Conservation (phyloP, 2,888 invertebrate species). For the Megalurothrips usitatus region DNA sequence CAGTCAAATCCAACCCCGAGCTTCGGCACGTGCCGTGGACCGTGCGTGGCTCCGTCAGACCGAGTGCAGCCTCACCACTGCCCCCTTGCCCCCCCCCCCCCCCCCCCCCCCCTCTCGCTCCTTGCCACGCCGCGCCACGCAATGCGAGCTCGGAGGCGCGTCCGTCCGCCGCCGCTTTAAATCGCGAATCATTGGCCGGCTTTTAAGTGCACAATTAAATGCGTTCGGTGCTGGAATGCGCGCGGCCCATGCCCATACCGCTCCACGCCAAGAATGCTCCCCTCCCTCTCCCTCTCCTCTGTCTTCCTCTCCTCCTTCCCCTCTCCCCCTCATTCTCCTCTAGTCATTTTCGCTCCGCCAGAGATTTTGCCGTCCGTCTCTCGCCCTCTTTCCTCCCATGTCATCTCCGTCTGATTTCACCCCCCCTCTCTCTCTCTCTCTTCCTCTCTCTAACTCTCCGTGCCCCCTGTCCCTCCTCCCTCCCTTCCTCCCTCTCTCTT, state of each 20-base stretch:
- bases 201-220: conserved; percentile 18
- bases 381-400: no score
- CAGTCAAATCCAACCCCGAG: no score
- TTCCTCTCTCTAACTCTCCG: no score
- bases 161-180: background rate
- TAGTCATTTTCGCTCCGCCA: no score
- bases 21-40: background rate
- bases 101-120: background rate
- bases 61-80: no score
- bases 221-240: conserved; percentile 6
- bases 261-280: background rate
- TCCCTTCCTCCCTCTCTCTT: no score
- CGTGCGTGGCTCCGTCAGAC: no score
- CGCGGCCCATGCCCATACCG: background rate
- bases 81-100: no score
- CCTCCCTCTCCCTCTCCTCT: background rate
- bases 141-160: background rate
- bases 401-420: no score
- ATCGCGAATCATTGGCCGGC: conserved; percentile 22
- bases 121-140: background rate
- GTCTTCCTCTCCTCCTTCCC: background rate
- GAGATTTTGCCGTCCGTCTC: no score
- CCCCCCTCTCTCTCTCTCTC: no score
- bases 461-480: no score
- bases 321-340: background rate